Conservation (phyloP, 1,140 invertebrate species). For the Drosophila jambulina region DNA sequence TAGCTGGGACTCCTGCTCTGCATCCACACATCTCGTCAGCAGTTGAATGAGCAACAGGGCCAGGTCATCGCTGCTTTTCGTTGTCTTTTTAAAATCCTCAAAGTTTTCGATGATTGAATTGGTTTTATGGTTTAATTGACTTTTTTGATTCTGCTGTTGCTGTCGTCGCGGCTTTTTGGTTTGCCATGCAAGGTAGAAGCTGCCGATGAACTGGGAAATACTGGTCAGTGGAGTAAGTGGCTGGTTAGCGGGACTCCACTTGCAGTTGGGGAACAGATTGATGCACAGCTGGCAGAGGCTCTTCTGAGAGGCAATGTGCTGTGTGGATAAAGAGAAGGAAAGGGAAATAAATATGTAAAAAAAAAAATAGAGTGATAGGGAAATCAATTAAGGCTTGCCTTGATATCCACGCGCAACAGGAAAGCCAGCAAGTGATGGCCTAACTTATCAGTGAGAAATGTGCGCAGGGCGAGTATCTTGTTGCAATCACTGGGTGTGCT, state of each 20-base stretch:
- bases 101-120: conserved; percentile 31
- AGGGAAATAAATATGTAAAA: neutral
- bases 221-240: conserved; percentile 44
- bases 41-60: conserved; percentile 72
- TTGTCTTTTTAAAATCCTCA: conserved; percentile 44
- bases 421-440: conserved; percentile 78
- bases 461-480: conserved; percentile 77
- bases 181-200: conserved; percentile 64
- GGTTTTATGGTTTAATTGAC: conserved; percentile 39
- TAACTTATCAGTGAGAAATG: conserved; percentile 73
- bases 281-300: conserved; percentile 80
- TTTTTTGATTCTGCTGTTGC: conserved; percentile 3
- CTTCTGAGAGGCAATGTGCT: conserved; percentile 82
- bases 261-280: conserved; percentile 80
- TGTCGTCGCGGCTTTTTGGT: conserved; percentile 56
- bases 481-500: conserved; percentile 79
- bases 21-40: conserved; percentile 68
- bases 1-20: conserved; percentile 64
- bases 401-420: conserved; percentile 72
- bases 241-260: conserved; percentile 59
- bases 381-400: conserved; percentile 38
- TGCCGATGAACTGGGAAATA: conserved; percentile 60
- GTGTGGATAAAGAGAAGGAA: neutral
- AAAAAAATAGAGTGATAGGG: neutral
- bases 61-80: conserved; percentile 74